phyloP scores from a whole-genome alignment of 2,797 vertebrate genomes.

The Mastacembelus armatus region DNA sequence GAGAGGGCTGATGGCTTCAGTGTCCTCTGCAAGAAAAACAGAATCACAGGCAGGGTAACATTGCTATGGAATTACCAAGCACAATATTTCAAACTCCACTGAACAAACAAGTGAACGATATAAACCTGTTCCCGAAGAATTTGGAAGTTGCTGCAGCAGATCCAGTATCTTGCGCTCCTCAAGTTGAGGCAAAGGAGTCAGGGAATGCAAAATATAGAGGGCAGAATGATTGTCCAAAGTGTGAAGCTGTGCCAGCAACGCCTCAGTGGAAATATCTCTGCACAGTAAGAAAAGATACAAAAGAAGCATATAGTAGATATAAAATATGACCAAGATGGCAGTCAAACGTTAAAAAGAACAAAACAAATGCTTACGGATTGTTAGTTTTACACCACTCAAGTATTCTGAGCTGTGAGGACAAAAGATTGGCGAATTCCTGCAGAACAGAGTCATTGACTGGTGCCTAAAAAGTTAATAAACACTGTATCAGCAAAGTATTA shows the following conservation, averaged over 20 bases:
- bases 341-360: background rate
- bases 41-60: background rate
- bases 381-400: conserved; percentile 93
- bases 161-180: conserved; percentile 89
- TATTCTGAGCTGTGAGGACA: conserved; percentile 90
- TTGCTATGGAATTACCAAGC: background rate
- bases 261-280: conserved; percentile 87
- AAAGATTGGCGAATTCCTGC: conserved; percentile 88
- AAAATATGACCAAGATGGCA: background rate
- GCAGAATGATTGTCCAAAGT: conserved; percentile 92
- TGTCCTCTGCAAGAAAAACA: conserved; percentile 62
- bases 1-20: conserved; percentile 51
- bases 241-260: conserved; percentile 90
- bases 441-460: conserved; percentile 87
- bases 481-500: background rate
- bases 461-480: conserved; percentile 70
- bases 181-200: conserved; percentile 90
- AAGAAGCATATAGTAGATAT: background rate
- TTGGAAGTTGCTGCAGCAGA: conserved; percentile 87
- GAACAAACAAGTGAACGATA: background rate
- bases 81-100: background rate
- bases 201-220: conserved; percentile 91
- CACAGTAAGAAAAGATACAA: conserved; percentile 7
- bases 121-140: conserved; percentile 64
- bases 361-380: conserved; percentile 83